Evolutionary conservation across 2,888 invertebrate species (phyloP).

Genomic region (Ophion obscuratus): DNA sequence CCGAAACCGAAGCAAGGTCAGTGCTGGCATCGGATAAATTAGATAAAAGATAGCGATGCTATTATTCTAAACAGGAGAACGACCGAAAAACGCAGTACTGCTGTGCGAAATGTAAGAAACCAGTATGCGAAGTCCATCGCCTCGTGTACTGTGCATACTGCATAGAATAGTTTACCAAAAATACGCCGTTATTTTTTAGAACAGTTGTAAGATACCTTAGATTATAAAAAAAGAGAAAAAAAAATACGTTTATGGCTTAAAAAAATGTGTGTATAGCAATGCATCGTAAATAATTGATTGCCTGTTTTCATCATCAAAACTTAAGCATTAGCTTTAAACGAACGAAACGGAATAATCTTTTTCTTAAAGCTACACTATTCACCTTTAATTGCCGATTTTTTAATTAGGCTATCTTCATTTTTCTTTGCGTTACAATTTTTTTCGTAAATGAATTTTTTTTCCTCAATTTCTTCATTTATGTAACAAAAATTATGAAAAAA

Average conservation of each 20-base stretch:
- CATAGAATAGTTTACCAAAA: background rate
- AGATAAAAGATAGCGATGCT: background rate
- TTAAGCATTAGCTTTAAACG: background rate
- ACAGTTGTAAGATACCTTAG: no score
- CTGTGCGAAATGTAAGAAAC: constrained; percentile 7
- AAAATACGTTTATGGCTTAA: background rate
- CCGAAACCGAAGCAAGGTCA: background rate
- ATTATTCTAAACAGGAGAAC: background rate
- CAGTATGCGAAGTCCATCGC: constrained; percentile 14
- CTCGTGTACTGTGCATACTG: background rate
- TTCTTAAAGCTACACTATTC: no score
- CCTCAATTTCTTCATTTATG: no score
- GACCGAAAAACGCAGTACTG: constrained; percentile 3
- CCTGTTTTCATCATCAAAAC: background rate
- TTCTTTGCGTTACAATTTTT: no score
- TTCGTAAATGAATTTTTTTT: no score
- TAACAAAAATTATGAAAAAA: no score
- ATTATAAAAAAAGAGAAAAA: background rate
- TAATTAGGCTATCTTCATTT: background rate
- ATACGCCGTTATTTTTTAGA: no score
- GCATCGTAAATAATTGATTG: no score
- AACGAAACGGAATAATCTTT: no score
- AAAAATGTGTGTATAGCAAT: background rate
- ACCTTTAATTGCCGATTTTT: background rate
- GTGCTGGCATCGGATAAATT: background rate